A percentile compares a stretch with the other conserved stretches of the same genome.
Evolutionary conservation across 2,113 vertebrate species (phyloP).

Genomic region (Erythrocercus mccallii): DNA sequence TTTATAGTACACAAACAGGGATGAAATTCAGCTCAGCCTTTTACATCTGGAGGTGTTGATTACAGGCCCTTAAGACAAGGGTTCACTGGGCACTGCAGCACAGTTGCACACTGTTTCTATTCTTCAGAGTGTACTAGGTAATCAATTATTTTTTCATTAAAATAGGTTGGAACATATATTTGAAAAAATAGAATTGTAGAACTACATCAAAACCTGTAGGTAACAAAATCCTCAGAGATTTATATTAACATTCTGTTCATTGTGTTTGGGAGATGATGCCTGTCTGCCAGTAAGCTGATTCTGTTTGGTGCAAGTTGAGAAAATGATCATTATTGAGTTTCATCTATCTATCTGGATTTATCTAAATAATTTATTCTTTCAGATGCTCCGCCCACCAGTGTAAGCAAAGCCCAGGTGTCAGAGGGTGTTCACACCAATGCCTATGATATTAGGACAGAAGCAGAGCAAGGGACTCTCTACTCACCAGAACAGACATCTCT

Average conservation of each 20-base stretch:
- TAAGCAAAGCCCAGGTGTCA: conserved; percentile 81
- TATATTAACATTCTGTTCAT: not conserved
- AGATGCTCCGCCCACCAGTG: conserved; percentile 82
- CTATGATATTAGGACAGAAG: conserved; percentile 85
- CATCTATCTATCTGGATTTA: too few relatives aligned
- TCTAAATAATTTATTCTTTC: conserved; percentile 52
- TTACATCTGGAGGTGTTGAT: not conserved
- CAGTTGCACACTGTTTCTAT: not conserved
- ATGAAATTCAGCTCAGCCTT: not conserved
- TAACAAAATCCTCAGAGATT: not conserved
- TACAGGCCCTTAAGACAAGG: not conserved
- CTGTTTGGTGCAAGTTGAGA: not conserved
- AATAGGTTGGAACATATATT: not conserved
- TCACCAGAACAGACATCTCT: conserved; percentile 91
- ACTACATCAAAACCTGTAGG: not conserved
- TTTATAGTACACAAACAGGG: not conserved
- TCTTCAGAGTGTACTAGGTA: not conserved
- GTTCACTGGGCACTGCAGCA: not conserved
- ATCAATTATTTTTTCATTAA: not conserved
- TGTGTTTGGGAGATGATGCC: not conserved
- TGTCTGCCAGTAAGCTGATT: not conserved
- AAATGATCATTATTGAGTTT: not conserved
- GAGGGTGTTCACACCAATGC: conserved; percentile 83
- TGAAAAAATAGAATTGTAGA: not conserved
- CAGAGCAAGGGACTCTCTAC: conserved; percentile 86